Evolutionary conservation across 1,140 invertebrate species (phyloP).

Genomic region (Callitettix versicolor): DNA sequence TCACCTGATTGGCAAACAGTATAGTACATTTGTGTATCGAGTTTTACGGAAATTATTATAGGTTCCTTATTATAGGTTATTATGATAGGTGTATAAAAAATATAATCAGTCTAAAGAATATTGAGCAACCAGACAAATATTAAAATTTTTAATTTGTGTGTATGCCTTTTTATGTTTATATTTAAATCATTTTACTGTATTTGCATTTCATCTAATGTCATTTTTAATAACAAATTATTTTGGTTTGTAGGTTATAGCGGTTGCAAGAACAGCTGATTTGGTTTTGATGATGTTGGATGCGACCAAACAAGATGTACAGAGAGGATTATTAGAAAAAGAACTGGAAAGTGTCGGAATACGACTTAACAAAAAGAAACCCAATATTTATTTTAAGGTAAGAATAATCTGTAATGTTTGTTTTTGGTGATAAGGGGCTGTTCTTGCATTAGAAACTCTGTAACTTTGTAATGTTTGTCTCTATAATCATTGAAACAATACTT

Average conservation of each 20-base stretch:
- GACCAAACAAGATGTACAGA: constrained; percentile 91
- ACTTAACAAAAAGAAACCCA: constrained; percentile 87
- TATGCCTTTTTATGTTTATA: not conserved
- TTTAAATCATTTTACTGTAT: not conserved
- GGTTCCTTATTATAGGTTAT: too few relatives aligned
- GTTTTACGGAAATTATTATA: too few relatives aligned
- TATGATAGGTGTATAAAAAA: too few relatives aligned
- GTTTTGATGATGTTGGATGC: constrained; percentile 99
- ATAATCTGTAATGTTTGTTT: too few relatives aligned
- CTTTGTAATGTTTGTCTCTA: too few relatives aligned
- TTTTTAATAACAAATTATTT: not conserved
- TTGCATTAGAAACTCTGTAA: too few relatives aligned
- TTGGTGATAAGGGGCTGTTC: too few relatives aligned
- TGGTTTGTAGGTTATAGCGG: constrained; percentile 74
- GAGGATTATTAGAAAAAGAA: constrained; percentile 81
- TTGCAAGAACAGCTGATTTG: constrained; percentile 90
- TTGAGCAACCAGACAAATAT: too few relatives aligned
- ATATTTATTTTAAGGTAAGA: constrained; percentile 96
- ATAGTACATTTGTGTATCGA: too few relatives aligned
- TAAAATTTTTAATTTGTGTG: not conserved
- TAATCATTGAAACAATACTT: too few relatives aligned
- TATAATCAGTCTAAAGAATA: not conserved
- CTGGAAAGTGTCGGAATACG: constrained; percentile 93
- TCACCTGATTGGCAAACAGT: too few relatives aligned
- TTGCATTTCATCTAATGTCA: not conserved